These are phyloP conservation scores for Lophotis ruficrista DNA, from an alignment of 2,113 vertebrate species.

Conservation along the genomic window DNA sequence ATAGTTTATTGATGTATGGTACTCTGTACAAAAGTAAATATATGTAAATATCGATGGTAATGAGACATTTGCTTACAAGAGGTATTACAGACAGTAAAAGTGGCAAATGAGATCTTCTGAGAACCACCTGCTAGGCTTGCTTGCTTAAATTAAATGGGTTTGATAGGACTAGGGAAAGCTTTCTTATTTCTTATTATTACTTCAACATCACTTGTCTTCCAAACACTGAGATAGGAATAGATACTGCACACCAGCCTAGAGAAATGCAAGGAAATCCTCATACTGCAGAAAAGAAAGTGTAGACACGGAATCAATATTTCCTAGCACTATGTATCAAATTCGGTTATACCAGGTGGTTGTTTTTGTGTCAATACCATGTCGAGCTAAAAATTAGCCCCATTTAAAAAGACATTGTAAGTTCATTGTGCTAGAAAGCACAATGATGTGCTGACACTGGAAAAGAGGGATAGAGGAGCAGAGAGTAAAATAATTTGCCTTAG, in stretches of 20 bases:
- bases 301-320: neutral
- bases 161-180: neutral
- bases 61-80: conserved; percentile 34
- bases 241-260: neutral
- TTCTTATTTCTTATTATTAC: neutral
- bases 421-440: neutral
- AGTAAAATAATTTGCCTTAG: neutral
- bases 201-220: neutral
- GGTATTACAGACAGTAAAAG: neutral
- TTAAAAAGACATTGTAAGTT: neutral
- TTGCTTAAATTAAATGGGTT: neutral
- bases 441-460: neutral
- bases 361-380: neutral
- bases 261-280: neutral
- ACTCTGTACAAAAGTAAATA: neutral
- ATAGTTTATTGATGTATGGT: neutral
- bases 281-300: neutral
- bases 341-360: neutral
- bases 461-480: neutral
- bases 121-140: neutral
- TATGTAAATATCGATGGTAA: neutral
- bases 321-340: neutral
- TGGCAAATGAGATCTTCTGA: conserved; percentile 7
- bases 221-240: neutral
- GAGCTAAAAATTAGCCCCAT: neutral